Evolutionary conservation across 2,888 invertebrate species (phyloP).

Genomic region (Lypha dubia): DNA sequence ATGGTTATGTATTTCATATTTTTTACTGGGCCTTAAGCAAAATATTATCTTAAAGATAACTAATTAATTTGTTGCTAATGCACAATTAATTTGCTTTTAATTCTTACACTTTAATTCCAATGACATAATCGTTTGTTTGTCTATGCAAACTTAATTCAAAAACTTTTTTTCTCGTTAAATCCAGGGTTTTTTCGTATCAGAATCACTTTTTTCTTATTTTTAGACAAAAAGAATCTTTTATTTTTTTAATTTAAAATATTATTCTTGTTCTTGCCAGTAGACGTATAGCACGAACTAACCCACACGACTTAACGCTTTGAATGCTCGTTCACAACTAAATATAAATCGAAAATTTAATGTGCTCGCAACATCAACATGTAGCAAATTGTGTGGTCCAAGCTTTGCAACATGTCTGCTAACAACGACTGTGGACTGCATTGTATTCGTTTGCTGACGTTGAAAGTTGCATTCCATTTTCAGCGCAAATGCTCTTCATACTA

Average conservation of each 20-base stretch:
- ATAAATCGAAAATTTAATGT: constrained; percentile 34
- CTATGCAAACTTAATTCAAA: not conserved
- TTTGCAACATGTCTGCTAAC: not conserved
- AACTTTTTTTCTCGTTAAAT: not conserved
- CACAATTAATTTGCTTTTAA: not conserved
- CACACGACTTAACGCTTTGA: constrained; percentile 69
- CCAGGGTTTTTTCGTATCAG: constrained; percentile 1
- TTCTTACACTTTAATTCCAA: constrained; percentile 53
- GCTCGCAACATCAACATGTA: constrained; percentile 7
- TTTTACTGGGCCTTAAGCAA: not conserved
- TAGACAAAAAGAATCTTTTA: constrained; percentile 3
- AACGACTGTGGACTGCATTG: constrained; percentile 31
- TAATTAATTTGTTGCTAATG: not conserved
- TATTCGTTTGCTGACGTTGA: not conserved
- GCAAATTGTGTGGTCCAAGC: constrained; percentile 7
- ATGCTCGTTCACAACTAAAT: constrained; percentile 72
- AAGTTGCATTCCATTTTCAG: constrained; percentile 1
- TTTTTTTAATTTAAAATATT: constrained; percentile 6
- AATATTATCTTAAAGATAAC: constrained; percentile 21
- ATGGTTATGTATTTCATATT: too few relatives aligned
- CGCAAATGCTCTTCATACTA: constrained; percentile 5
- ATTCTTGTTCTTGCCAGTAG: not conserved
- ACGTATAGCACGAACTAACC: constrained; percentile 24
- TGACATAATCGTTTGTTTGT: constrained; percentile 45
- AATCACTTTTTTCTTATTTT: constrained; percentile 8